Base-by-base conservation (phyloP, 1,140 invertebrate genomes). In the Sesamia nonagrioides region DNA sequence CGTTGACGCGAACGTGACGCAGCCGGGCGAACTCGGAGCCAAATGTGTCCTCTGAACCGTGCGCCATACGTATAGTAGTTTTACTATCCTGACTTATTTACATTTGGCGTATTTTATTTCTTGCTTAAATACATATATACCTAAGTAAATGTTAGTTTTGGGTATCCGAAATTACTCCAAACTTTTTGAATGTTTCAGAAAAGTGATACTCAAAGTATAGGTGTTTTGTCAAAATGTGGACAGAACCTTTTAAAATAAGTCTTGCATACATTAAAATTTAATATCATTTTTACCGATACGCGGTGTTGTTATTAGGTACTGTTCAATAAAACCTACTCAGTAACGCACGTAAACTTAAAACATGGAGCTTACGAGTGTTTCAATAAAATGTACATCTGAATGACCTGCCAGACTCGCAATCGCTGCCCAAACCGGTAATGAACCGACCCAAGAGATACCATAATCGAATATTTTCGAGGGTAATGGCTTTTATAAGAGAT, bases 1-100 rank as follows among this genome's bases (percentile, higher is more conserved):
- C 89, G 86, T 79, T 77, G 90, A 86, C 83, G 83, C 71, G 86
- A 80, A 91, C 91, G 88, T 89, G 88, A 84, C 82, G 79, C 80
- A 75, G 76, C 82, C 80, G 78, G 77, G 72, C 56, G 61, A 60
- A 1, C 42, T 45, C 79, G 63, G 78, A 80, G 77, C 83, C 80
- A 82, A 87, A 84, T 82, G 79, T 84, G 82, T 72, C 74, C 74
- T 69, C 71, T 77, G 74, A 35, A 77, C 74, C 74, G 27, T 54
- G 48, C 45, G 74, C 60, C 45, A 77, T 61, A 77, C 45, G 56
- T 77, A 54, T 42, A 45, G 35, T 68, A 68, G 74, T 66, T 77
- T 77, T 77, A 77, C 74, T 77, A 77, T 68, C 60, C 42, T 1
- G 37, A 48, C 74, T 77, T 77, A 68, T 74, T 75, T 75, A 48